Evolutionary conservation across 53 echinoderm and acorn worm species (phyloP), one percentile per base, ranked within the genome.

Genomic region (Holothuria scabra): DNA sequence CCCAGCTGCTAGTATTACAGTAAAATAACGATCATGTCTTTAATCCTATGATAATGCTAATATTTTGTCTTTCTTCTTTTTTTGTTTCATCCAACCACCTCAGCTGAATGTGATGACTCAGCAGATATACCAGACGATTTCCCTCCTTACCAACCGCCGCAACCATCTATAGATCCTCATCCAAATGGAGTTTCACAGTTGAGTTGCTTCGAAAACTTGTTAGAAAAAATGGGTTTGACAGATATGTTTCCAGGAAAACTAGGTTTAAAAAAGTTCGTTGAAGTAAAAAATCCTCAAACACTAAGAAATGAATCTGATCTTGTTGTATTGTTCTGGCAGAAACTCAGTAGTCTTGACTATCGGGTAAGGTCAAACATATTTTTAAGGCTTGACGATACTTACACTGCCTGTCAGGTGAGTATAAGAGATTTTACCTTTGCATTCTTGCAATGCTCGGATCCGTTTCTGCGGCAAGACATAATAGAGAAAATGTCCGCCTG

Each of bases 401-500:
- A 12, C 37, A 11, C 23, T 25, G 19, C 37, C 18, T 12, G 16
- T 35, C 23, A 13, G 22, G 8, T 56, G 7, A 79, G 79, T 22
- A 14, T 59, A 12, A 28, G 56, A 26, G 79, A 79, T 30, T 29
- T 79, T 13, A 30, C 52, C 20, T 79, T 79, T 59, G 59, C 84
- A 5, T 6, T 84, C 5, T 35, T 84, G 26, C 41, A 56, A 30
- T 84, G 84, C 22, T 71, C 41, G 30, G 69, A 84, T 23, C 37
- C 38, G 29, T 84, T 84, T 56, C 22, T 84, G 2, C n/a, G 72
- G 8, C 84, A 84, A 62, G 72, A 70, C 28, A 58, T 84, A 9
- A 59, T 84, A 13, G 72, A 60, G 13, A 84, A 84, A 84, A 19
- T 84, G 63, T 52, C 84, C n/a, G 59, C 30, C 19, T 84, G 84